Base-by-base conservation (phyloP, 2,888 invertebrate species). In the Heterodera filipjevi region DNA sequence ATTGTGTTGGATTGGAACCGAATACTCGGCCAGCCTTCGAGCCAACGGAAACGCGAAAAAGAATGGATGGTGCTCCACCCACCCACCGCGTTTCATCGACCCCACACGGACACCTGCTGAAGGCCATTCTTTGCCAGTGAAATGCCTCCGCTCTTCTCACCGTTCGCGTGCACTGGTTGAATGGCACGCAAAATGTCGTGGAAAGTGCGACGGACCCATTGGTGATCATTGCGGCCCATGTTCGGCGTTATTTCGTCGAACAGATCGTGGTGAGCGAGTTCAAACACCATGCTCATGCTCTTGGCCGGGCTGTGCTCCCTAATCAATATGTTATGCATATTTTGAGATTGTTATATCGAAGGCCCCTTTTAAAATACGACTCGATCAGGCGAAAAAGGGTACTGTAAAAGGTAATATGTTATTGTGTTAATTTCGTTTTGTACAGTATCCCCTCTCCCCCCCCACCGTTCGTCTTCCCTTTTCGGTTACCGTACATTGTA, bases 271-370 rank as follows among this genome's bases (percentile, higher is more conserved):
- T 75, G 64, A 44, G 75, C 75, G 8, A 75, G 30, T 64, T 75
- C 75, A 22, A 75, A 53, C 66, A 75, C 75, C 75, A 75, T 75
- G 68, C 75, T 75, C 30, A 75, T 64, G 30, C 68, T 75, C 19
- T 75, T 75, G 12, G 75, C 33, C 46, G 75, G 75, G n/a, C 49
- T 66, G 44, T 75, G 75, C 35, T 75, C 75, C 66, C 74, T 74
- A 19, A 74, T 19, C 64, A 64, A 10, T 64, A 27, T 5, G n/a
- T n/a, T n/a, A 64, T 5, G 44, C 5, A 44, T 44, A 44, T 10
- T 44, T 12, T 10, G 12, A 44, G 44, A 44, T 10, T 68, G 22
- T 68, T n/a, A n/a, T n/a, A n/a, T n/a, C n/a, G n/a, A n/a, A n/a
- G n/a, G n/a, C n/a, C n/a, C n/a, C n/a, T n/a, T n/a, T n/a, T n/a